Conservation (phyloP, 1,140 invertebrate genomes). For the Lepidurus couesii region DNA sequence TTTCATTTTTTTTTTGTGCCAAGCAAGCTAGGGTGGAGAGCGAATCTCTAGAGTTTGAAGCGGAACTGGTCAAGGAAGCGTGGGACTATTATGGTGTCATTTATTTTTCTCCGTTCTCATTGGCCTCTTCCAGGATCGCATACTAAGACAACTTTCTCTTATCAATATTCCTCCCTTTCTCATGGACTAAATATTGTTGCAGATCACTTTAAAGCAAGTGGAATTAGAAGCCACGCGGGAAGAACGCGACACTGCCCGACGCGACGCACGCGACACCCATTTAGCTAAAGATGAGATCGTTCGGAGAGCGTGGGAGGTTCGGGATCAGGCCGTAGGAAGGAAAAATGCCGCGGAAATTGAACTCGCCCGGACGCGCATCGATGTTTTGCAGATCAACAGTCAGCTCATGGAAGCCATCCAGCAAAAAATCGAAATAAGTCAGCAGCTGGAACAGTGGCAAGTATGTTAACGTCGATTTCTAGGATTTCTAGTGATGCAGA, state of each 20-base stretch:
- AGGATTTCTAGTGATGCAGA: not conserved
- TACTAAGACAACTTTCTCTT: not conserved
- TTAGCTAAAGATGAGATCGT: slow-evolving; percentile 67
- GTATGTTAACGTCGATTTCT: slow-evolving; percentile 47
- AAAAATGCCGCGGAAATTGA: slow-evolving; percentile 83
- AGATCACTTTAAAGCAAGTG: slow-evolving; percentile 72
- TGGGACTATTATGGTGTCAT: not conserved
- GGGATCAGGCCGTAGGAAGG: slow-evolving; percentile 77
- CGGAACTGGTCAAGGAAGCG: slow-evolving; percentile 9
- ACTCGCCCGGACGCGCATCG: slow-evolving; percentile 77
- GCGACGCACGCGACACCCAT: slow-evolving; percentile 56
- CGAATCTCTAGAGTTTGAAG: not conserved
- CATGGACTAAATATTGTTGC: slow-evolving; percentile 34
- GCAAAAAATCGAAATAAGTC: slow-evolving; percentile 88
- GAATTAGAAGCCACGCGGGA: slow-evolving; percentile 71
- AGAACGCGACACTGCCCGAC: slow-evolving; percentile 69
- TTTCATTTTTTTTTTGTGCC: not conserved
- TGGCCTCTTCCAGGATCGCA: too few relatives aligned
- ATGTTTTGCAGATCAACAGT: slow-evolving; percentile 84
- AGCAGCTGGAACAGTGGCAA: slow-evolving; percentile 94
- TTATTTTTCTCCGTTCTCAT: not conserved
- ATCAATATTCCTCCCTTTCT: not conserved
- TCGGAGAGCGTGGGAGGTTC: slow-evolving; percentile 67
- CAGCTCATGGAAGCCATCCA: slow-evolving; percentile 90
- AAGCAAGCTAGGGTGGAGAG: slow-evolving; percentile 1